A percentile compares a stretch with the other conserved stretches of the same genome.
Conservation (phyloP, 1,140 invertebrate genomes). For the Copidosoma floridanum region DNA sequence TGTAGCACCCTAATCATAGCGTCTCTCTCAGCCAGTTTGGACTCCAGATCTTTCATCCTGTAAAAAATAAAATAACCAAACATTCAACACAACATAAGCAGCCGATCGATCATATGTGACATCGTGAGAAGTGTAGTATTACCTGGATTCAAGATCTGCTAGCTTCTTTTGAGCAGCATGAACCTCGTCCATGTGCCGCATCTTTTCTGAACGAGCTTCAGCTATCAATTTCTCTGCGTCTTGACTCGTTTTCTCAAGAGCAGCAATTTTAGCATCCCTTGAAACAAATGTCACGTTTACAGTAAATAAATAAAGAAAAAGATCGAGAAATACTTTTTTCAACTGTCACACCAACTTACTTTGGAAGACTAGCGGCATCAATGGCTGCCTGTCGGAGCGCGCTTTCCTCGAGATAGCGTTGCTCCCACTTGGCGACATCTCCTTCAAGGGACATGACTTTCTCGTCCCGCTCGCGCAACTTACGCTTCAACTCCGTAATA, state of each 20-base stretch:
- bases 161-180: conserved; percentile 81
- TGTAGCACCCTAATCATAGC: conserved; percentile 88
- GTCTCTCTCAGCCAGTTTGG: conserved; percentile 82
- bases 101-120: neutral
- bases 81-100: neutral
- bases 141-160: conserved; percentile 79
- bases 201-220: conserved; percentile 81
- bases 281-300: no score
- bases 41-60: conserved; percentile 84
- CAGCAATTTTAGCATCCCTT: conserved; percentile 83
- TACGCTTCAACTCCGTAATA: conserved; percentile 65
- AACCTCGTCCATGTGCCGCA: conserved; percentile 83
- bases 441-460: conserved; percentile 79
- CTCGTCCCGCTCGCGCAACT: conserved; percentile 74
- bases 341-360: no score
- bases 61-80: neutral
- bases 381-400: conserved; percentile 80
- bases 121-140: no score
- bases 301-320: conserved; percentile 5
- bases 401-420: conserved; percentile 82
- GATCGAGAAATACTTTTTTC: neutral
- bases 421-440: conserved; percentile 84
- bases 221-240: conserved; percentile 85
- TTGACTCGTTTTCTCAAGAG: conserved; percentile 79
- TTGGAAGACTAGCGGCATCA: conserved; percentile 80